phyloP scores from a whole-genome alignment of 2,113 vertebrate species.

The Rhombomys opimus region DNA sequence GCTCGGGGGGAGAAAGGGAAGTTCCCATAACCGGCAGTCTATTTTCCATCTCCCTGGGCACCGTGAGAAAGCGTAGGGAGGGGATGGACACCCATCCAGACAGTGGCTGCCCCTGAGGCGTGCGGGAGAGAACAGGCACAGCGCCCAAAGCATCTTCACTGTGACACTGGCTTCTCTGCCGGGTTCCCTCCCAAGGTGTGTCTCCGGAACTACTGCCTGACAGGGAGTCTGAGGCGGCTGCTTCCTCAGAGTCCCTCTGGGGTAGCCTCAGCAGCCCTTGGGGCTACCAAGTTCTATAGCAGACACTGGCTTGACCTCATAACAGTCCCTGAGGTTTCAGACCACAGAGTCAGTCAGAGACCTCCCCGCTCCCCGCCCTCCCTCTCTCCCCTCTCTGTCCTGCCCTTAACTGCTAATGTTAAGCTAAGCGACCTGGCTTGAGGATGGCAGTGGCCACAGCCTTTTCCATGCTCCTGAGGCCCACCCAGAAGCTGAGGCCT shows the following conservation, averaged over 20 bases:
- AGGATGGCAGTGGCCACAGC: background rate
- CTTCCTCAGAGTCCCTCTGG: background rate
- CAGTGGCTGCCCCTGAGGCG: background rate
- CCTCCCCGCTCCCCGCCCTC: background rate
- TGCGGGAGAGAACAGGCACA: accelerated
- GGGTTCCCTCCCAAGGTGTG: background rate
- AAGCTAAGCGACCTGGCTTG: background rate
- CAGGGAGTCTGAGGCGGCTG: background rate
- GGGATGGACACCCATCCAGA: background rate
- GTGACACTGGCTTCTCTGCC: background rate
- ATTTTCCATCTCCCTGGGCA: background rate
- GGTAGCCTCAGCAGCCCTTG: background rate
- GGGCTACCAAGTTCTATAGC: background rate
- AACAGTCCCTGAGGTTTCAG: constrained; percentile 12
- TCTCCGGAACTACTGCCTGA: background rate
- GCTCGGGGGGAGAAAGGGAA: background rate
- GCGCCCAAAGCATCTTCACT: accelerated
- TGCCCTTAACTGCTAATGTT: background rate
- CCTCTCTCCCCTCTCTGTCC: background rate
- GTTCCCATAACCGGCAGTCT: constrained; percentile 6
- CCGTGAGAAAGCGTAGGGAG: background rate
- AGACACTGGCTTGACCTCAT: background rate
- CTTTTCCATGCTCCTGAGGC: background rate
- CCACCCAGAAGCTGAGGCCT: background rate
- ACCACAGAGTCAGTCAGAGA: background rate